Evolutionary conservation across 1,140 invertebrate species (phyloP).

Genomic region (Carposina sasakii): DNA sequence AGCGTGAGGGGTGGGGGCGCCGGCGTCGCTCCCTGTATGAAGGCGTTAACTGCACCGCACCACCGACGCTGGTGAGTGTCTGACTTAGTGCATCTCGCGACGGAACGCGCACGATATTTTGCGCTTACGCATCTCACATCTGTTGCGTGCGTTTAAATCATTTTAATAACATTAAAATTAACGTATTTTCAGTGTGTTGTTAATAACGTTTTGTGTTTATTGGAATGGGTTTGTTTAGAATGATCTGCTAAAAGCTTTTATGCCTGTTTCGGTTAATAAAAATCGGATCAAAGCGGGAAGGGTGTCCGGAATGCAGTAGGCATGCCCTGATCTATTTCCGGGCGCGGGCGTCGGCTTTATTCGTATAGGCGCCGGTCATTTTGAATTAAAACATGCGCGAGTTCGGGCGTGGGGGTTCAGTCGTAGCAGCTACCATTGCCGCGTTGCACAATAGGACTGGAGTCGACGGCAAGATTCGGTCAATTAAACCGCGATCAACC

Average conservation of each 20-base stretch:
- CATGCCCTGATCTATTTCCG: constrained; percentile 63
- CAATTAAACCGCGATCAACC: constrained; percentile 38
- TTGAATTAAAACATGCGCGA: constrained; percentile 65
- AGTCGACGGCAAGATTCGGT: constrained; percentile 39
- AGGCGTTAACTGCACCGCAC: constrained; percentile 57
- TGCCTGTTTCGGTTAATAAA: constrained; percentile 35
- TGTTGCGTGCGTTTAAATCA: too few species aligned
- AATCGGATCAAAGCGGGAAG: constrained; percentile 45
- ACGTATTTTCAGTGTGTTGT: constrained; percentile 18
- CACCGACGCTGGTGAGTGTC: constrained; percentile 62
- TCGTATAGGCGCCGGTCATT: constrained; percentile 60
- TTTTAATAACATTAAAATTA: too few species aligned
- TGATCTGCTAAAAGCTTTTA: constrained; percentile 23
- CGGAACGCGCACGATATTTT: constrained; percentile 1
- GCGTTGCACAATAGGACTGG: constrained; percentile 56
- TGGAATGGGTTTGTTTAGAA: constrained; percentile 30
- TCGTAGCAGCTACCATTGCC: constrained; percentile 68
- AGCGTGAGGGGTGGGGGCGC: constrained; percentile 37
- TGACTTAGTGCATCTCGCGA: constrained; percentile 38
- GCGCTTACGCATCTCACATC: constrained; percentile 34
- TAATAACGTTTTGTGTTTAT: constrained; percentile 21
- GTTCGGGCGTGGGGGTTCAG: constrained; percentile 65
- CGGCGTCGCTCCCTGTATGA: constrained; percentile 49
- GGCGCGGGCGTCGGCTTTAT: constrained; percentile 53
- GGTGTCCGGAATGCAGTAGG: constrained; percentile 51